Conservation (phyloP, 2,888 invertebrate genomes). For the Ligdia adustata region DNA sequence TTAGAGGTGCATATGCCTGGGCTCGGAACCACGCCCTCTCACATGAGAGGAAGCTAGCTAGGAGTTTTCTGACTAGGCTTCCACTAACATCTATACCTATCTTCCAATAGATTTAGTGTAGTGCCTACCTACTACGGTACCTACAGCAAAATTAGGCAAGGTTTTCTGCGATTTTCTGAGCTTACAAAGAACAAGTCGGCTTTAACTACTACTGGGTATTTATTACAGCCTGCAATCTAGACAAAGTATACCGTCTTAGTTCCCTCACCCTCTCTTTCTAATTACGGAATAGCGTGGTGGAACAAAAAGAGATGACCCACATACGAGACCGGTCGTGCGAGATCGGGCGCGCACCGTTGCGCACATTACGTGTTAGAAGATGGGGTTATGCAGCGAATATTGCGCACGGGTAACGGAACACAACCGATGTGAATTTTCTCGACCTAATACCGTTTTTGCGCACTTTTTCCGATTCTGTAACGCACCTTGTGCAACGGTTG, state of each 20-base stretch:
- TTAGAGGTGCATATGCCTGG: too few relatives aligned
- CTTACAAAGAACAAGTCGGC: too few relatives aligned
- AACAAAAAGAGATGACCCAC: slow-evolving; percentile 84
- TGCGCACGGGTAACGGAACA: slow-evolving; percentile 72
- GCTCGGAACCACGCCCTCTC: too few relatives aligned
- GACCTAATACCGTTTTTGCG: slow-evolving; percentile 77
- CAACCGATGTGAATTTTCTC: slow-evolving; percentile 80
- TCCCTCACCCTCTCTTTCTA: slow-evolving; percentile 73
- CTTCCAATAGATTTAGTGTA: too few relatives aligned
- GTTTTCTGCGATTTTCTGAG: too few relatives aligned
- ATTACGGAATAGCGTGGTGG: slow-evolving; percentile 80
- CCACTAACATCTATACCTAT: too few relatives aligned
- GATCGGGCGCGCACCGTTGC: slow-evolving; percentile 81
- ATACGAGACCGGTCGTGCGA: slow-evolving; percentile 81
- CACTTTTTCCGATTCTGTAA: slow-evolving; percentile 71
- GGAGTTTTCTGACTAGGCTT: too few relatives aligned
- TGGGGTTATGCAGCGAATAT: slow-evolving; percentile 73
- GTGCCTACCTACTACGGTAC: too few relatives aligned
- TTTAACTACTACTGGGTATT: too few relatives aligned
- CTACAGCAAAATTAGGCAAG: too few relatives aligned
- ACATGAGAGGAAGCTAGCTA: too few relatives aligned
- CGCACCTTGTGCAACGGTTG: slow-evolving; percentile 67
- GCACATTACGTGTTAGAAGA: slow-evolving; percentile 80
- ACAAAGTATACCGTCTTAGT: slow-evolving; percentile 33
- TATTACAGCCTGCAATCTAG: slow-evolving; percentile 32